Evolutionary conservation across 2,888 invertebrate species (phyloP), one percentile per base, ranked within the genome.

Genomic region (Xestia ashworthii): DNA sequence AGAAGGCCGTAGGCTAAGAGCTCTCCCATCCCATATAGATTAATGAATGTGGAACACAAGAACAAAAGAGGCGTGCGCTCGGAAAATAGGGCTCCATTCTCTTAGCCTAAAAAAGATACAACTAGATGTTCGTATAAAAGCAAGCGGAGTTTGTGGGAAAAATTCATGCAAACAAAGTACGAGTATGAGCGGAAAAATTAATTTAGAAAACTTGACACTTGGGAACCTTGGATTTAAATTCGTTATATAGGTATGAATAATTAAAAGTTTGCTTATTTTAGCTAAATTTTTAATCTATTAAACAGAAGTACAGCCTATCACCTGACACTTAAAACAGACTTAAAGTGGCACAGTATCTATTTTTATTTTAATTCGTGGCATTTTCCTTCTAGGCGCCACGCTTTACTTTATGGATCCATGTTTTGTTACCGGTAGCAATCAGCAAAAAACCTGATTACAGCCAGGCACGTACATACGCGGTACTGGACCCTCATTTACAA

Each of bases 21-120:
- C 84, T 76, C 74, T 73, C 44, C 41, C 80, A 72, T 74, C 44
- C 55, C 80, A 72, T 74, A 75, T 78, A 87, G 85, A 86, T 87
- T 86, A 87, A 86, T 87, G 86, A 86, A 86, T 81, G 87, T 86
- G 76, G 80, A 78, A 82, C 80, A 85, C n/a, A n/a, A n/a, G n/a
- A 78, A 86, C 86, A 86, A 86, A 87, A 87, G 86, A 85, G 80
- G 75, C 71, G 66, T 80, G 73, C 71, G 80, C 80, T 73, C 22
- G 74, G 85, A 76, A 85, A 86, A 86, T 86, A 72, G 87, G 75
- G 67, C 75, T 74, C 76, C 69, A 80, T 87, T 87, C 74, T 87
- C 58, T 84, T 58, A 73, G 66, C 71, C 73, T 69, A 75, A 86
- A 74, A 67, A 68, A 85, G 85, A 74, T 80, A 87, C 70, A 74